Percentiles rank a stretch among this genome's conserved stretches.
Conservation (phyloP, 2,888 invertebrate species). For the Cabera pusaria region DNA sequence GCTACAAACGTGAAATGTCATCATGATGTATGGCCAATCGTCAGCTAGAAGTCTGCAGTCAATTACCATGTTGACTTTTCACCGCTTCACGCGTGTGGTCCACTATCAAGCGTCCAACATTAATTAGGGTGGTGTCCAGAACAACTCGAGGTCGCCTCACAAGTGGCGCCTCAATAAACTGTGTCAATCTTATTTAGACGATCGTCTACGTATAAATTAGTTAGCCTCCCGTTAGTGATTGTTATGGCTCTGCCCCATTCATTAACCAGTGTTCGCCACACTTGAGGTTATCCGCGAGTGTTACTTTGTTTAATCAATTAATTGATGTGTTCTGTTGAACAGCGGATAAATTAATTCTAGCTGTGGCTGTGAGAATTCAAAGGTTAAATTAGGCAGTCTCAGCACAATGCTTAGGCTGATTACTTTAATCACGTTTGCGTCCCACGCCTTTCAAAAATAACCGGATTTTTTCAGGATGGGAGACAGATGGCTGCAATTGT, state of each 20-base stretch:
- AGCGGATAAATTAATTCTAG: constrained; percentile 13
- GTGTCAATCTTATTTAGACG: constrained; percentile 55
- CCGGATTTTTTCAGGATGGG: too few species aligned
- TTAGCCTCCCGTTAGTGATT: constrained; percentile 22
- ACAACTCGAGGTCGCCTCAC: constrained; percentile 53
- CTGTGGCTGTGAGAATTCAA: too few species aligned
- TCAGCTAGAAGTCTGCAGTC: constrained; percentile 5
- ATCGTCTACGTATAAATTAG: constrained; percentile 30
- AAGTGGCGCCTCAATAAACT: constrained; percentile 44
- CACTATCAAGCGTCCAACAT: constrained; percentile 28
- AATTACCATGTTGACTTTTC: constrained; percentile 63
- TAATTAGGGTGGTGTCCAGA: constrained; percentile 40
- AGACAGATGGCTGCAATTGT: constrained; percentile 7
- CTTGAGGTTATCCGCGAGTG: constrained; percentile 11
- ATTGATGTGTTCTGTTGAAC: constrained; percentile 12
- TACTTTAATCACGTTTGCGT: not conserved
- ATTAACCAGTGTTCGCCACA: constrained; percentile 7
- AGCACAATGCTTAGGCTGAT: too few species aligned
- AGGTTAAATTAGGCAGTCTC: too few species aligned
- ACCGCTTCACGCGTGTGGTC: constrained; percentile 61
- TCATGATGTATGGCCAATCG: constrained; percentile 14
- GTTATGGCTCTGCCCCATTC: constrained; percentile 18
- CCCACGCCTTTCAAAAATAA: not conserved
- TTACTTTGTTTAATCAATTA: constrained; percentile 14
- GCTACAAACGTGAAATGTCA: constrained; percentile 9